Percentiles rank a stretch among this genome's conserved stretches.
Evolutionary conservation across 2,797 vertebrate genomes (phyloP).

Genomic region (Thripadectes ignobilis): DNA sequence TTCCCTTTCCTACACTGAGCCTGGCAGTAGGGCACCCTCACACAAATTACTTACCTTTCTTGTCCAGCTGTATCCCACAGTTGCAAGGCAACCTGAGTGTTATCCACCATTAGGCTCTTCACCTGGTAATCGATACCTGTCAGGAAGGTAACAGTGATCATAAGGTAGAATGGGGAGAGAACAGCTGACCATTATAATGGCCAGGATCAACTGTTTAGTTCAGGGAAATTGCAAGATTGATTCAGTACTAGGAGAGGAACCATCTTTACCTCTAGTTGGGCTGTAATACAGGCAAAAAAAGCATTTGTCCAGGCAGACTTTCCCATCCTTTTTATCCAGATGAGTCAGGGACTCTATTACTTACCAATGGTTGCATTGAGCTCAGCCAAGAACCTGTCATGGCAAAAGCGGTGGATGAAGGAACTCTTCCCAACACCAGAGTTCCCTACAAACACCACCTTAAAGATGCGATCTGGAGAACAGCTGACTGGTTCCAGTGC

Average conservation of each 20-base stretch:
- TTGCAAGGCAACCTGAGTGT: constrained; percentile 79
- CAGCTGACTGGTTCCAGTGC: neutral
- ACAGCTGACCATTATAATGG: neutral
- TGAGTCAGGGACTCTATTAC: neutral
- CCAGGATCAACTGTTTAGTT: neutral
- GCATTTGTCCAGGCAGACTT: neutral
- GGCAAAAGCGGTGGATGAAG: constrained; percentile 86
- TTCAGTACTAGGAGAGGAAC: neutral
- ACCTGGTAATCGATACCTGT: constrained; percentile 86
- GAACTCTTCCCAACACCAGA: constrained; percentile 86
- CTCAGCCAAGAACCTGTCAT: constrained; percentile 72
- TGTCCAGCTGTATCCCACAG: constrained; percentile 90
- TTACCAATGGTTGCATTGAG: constrained; percentile 81
- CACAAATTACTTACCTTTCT: constrained; percentile 76
- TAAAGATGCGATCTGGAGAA: constrained; percentile 79
- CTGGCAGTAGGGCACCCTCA: neutral
- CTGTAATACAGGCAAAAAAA: neutral
- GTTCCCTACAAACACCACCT: constrained; percentile 87
- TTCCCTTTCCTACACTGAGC: neutral
- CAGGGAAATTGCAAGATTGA: neutral
- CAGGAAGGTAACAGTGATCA: neutral
- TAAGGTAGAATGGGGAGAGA: neutral
- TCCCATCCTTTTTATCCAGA: neutral
- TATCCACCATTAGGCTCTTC: constrained; percentile 78
- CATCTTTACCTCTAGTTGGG: neutral